Base-by-base conservation (phyloP, 1,140 invertebrate genomes). In the Latrodectus geometricus region DNA sequence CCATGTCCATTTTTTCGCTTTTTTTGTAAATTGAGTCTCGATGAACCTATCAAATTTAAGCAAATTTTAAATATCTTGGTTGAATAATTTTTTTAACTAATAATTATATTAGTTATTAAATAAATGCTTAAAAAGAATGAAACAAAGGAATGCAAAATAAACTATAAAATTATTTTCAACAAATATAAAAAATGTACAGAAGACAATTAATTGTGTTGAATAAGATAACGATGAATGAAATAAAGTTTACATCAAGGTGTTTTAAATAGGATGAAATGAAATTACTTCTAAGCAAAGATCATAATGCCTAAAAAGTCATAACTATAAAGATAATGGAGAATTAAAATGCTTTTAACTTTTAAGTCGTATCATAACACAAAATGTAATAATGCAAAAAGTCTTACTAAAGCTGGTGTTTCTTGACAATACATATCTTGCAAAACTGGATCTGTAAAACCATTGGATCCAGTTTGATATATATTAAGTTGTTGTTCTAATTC, bases 1-100 rank as follows among this genome's bases (percentile, higher is more conserved):
- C 97, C 91, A 97, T 97, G 92, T 99, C 97, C 14, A 97, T 96
- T 87, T 97, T 94, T 92, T 90, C 94, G 52, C 11, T 80, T 52
- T 68, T 86, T 75, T 54, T 87, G 35, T 65, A 87, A 1, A 73
- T 15, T 50, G 77, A 23, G 11, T 87, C 85, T 80, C 50, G 79
- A n/a, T 73, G 77, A 35, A 84, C 49, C 82, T 84, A 23, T 12
- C 0, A 54, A 73, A 49, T 35, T 35, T 35, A 35, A 35, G 5
- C 35, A 35, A 35, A 35, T 3, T 35, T 35, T 35, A 35, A 35
- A 35, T 35, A 35, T 35, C 35, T 35, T 35, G 35, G 1, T 35
- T 35, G 5, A 35, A 35, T 35, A 35, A 35, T 35, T 1, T 35
- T 35, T 35, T 5, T n/a, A n/a, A n/a, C n/a, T n/a, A n/a, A n/a